phyloP scores from a whole-genome alignment of 2,888 invertebrate genomes.

The Epistrophe eligans region DNA sequence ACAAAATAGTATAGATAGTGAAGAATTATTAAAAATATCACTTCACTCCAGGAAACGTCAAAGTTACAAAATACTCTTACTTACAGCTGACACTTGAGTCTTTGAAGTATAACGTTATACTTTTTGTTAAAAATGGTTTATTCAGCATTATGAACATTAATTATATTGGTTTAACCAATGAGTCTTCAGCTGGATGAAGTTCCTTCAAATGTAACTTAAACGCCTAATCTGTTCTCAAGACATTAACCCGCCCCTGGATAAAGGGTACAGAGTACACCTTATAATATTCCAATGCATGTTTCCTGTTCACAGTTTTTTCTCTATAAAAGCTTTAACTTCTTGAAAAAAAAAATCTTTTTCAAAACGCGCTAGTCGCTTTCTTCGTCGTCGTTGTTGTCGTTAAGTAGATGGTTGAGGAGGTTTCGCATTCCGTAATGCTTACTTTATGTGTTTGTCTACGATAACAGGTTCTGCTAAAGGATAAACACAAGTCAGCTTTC shows the following conservation, averaged over 20 bases:
- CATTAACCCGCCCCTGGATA: background rate
- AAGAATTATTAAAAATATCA: background rate
- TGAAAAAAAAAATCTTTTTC: slow-evolving; percentile 22
- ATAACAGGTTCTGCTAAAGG: slow-evolving; percentile 73
- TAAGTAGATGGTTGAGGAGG: slow-evolving; percentile 54
- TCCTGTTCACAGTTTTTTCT: slow-evolving; percentile 47
- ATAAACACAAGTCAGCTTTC: slow-evolving; percentile 67
- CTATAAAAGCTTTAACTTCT: background rate
- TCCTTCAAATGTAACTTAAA: background rate
- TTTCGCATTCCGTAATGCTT: slow-evolving; percentile 71
- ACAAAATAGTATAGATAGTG: too few species aligned
- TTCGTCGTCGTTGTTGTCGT: slow-evolving; percentile 17
- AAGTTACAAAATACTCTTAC: background rate
- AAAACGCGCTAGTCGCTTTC: slow-evolving; percentile 38
- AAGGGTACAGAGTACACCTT: slow-evolving; percentile 46
- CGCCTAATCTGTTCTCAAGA: background rate
- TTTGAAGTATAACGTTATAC: too few species aligned
- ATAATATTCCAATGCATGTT: slow-evolving; percentile 52
- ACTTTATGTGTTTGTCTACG: slow-evolving; percentile 75
- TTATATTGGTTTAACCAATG: too few species aligned
- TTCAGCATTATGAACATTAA: too few species aligned
- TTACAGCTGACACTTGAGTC: background rate
- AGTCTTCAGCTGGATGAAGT: too few species aligned
- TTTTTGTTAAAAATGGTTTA: too few species aligned
- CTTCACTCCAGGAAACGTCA: background rate